These are phyloP conservation scores for Bradypodion pumilum DNA, from an alignment of 2,797 vertebrate genomes.

Conservation along the genomic window DNA sequence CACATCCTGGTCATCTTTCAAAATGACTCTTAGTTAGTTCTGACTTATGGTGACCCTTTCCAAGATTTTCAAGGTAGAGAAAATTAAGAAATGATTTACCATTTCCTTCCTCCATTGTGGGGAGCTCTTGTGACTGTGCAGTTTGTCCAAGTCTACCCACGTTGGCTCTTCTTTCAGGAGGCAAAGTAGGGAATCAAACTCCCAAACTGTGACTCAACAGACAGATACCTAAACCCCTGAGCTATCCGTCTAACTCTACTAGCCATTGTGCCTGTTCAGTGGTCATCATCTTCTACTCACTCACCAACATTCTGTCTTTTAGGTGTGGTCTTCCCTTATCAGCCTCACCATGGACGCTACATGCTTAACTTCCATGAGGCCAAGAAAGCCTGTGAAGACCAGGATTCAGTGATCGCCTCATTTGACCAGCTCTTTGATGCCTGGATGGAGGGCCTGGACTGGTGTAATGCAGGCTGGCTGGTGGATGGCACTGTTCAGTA, in stretches of 20 bases:
- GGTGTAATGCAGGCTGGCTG: conserved; percentile 93
- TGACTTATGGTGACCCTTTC: too few species aligned
- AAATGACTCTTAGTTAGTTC: not conserved
- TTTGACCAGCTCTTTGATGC: conserved; percentile 89
- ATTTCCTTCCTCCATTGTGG: too few species aligned
- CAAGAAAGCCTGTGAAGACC: conserved; percentile 79
- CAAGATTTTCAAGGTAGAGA: too few species aligned
- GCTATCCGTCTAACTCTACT: too few species aligned
- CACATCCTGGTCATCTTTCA: not conserved
- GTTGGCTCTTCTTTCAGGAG: too few species aligned
- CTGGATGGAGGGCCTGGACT: conserved; percentile 91
- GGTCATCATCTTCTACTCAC: not conserved
- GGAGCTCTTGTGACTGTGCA: too few species aligned
- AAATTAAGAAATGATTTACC: too few species aligned
- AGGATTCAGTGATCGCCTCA: conserved; percentile 84
- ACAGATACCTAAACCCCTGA: too few species aligned
- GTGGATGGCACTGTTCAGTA: conserved; percentile 90
- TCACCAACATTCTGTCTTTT: not conserved
- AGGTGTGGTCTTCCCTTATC: conserved; percentile 92
- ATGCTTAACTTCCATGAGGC: conserved; percentile 83
- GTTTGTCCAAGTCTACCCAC: too few species aligned
- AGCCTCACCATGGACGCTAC: conserved; percentile 83
- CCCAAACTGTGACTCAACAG: too few species aligned
- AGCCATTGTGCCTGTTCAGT: not conserved
- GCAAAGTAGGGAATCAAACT: too few species aligned